Evolutionary conservation across 2,888 invertebrate genomes (phyloP).

Genomic region (Hermodice carunculata): DNA sequence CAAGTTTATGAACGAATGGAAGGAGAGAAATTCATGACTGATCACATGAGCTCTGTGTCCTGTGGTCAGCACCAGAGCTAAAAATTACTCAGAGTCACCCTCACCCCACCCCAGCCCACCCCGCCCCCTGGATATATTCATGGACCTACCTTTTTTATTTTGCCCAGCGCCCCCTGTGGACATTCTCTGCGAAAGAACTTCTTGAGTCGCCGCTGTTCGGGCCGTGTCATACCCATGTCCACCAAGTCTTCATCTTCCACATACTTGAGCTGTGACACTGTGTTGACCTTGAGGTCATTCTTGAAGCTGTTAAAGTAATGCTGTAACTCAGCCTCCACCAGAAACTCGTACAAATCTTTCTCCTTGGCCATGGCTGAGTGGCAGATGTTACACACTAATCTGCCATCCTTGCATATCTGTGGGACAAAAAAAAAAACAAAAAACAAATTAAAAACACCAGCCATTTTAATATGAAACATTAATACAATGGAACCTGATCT

Average conservation of each 20-base stretch:
- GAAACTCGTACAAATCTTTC: slow-evolving; percentile 79
- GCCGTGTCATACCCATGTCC: slow-evolving; percentile 93
- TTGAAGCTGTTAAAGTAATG: slow-evolving; percentile 86
- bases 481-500: too few species aligned
- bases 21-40: too few species aligned
- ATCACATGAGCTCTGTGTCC: too few species aligned
- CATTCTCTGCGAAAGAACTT: slow-evolving; percentile 95
- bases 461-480: too few species aligned
- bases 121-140: background rate
- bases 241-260: slow-evolving; percentile 92
- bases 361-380: too few species aligned
- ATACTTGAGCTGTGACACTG: slow-evolving; percentile 80
- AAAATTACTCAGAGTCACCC: too few species aligned
- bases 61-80: too few species aligned
- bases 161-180: slow-evolving; percentile 92
- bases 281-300: slow-evolving; percentile 82
- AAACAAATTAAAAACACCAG: too few species aligned
- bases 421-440: too few species aligned
- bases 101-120: background rate
- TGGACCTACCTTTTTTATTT: slow-evolving; percentile 82
- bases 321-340: slow-evolving; percentile 92
- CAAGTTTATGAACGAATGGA: too few species aligned
- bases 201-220: slow-evolving; percentile 93
- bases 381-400: too few species aligned
- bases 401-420: too few species aligned